Evolutionary conservation across 1,140 invertebrate genomes (phyloP), one percentile per base, ranked within the genome.

Genomic region (Sycobia sp.): DNA sequence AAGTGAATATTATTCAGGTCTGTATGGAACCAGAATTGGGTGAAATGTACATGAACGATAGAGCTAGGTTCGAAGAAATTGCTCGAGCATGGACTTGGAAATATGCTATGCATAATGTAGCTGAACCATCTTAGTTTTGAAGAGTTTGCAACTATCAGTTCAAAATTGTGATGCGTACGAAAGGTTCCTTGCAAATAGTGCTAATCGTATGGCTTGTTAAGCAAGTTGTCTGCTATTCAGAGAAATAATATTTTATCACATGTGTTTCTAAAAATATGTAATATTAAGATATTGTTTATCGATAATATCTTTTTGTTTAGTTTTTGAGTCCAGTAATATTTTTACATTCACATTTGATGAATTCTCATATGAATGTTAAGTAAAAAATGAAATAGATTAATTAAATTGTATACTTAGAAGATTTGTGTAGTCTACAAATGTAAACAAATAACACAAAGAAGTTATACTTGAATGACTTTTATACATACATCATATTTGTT

Each of bases 1-100:
- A 59, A 54, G 41, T 50, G 13, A 13, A 27, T 46, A 44, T 44
- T 43, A 67, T 73, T 14, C 70, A 91, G 85, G 88, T 94, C 4
- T 95, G 93, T 74, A 97, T 97, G 95, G 94, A 97, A 74, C 92
- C 93, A 18, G 86, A 88, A 61, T 81, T 96, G 36, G 94, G 92
- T 4, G 84, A 88, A 60, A 86, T 96, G 76, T 96, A 96, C 74
- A 84, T 86, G 43, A 86, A 87, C 36, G 87, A 96, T 71, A 84
- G 88, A 16, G 76, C 85, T 44, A 85, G 85, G 29, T 97, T 95
- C 77, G 92, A 96, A 70, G 84, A 88, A 67, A 86, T 94, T 36
- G 94, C 95, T 4, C 84, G 91, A 29, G 82, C 88, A 3, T 97
- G 94, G 93, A 96, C 95, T 0, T 93, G 92, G 90, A 90, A 90